Percentiles rank a stretch among this genome's conserved stretches.
phyloP scores from a whole-genome alignment of 2,797 vertebrate species.

The Paedocypris micromegethes region DNA sequence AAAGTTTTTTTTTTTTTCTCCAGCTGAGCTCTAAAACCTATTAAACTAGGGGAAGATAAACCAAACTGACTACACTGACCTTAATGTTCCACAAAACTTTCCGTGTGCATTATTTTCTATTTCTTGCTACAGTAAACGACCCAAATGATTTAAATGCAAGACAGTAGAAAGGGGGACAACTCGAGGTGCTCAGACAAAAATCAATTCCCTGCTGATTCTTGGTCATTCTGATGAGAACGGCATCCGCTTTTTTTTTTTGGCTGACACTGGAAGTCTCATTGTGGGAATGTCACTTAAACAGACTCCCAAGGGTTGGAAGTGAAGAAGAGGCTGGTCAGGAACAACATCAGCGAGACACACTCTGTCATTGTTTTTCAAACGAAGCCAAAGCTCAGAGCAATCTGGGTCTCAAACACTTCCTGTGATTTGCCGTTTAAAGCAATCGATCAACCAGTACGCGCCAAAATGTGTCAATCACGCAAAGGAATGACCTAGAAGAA shows the following conservation, averaged over 20 bases:
- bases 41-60: constrained; percentile 28
- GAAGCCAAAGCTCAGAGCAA: constrained; percentile 7
- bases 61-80: constrained; percentile 16
- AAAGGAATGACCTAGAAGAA: constrained; percentile 17
- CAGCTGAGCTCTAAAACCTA: constrained; percentile 18
- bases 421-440: constrained; percentile 37
- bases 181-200: constrained; percentile 22
- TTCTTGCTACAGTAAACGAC: constrained; percentile 31
- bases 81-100: constrained; percentile 32
- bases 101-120: constrained; percentile 24
- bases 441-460: constrained; percentile 38
- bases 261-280: constrained; percentile 38
- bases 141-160: constrained; percentile 39
- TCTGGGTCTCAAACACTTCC: constrained; percentile 1
- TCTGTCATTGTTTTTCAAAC: constrained; percentile 31
- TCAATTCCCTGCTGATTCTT: constrained; percentile 38
- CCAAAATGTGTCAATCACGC: constrained; percentile 45
- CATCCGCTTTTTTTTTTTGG: constrained; percentile 38
- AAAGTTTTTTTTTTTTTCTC: background rate
- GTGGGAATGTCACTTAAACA: constrained; percentile 36
- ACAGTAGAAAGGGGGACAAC: constrained; percentile 33
- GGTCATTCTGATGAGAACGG: constrained; percentile 29
- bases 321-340: constrained; percentile 19
- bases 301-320: constrained; percentile 31
- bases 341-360: constrained; percentile 22